phyloP scores from a whole-genome alignment of 1,140 invertebrate genomes.

The Rhopalosiphum maidis region DNA sequence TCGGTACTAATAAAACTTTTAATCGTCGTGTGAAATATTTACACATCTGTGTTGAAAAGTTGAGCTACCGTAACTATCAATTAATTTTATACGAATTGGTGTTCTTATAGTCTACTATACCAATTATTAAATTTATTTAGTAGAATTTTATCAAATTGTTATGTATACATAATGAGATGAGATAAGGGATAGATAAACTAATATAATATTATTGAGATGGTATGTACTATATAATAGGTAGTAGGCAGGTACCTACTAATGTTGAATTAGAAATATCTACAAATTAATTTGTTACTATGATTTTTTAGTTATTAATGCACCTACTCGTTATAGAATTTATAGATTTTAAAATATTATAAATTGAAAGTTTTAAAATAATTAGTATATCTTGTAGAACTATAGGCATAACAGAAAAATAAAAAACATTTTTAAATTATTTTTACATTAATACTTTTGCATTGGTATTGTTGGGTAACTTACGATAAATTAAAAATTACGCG shows the following conservation, averaged over 20 bases:
- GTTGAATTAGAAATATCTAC: too few species aligned
- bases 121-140: neutral
- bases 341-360: too few species aligned
- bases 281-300: too few species aligned
- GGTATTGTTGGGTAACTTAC: neutral
- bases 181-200: neutral
- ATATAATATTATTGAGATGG: neutral
- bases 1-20: neutral
- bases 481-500: neutral
- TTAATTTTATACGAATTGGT: neutral
- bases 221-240: neutral
- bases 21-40: neutral
- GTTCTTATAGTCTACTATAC: neutral
- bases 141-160: neutral
- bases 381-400: too few species aligned
- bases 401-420: too few species aligned
- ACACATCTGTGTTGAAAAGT: neutral
- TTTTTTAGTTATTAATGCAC: too few species aligned
- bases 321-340: too few species aligned
- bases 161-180: neutral
- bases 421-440: neutral
- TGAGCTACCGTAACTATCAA: neutral
- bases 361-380: too few species aligned
- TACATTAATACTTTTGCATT: neutral
- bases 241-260: neutral